phyloP scores from a whole-genome alignment of 1,140 invertebrate species.

The Pachyrhynchus sulphureomaculatus region DNA sequence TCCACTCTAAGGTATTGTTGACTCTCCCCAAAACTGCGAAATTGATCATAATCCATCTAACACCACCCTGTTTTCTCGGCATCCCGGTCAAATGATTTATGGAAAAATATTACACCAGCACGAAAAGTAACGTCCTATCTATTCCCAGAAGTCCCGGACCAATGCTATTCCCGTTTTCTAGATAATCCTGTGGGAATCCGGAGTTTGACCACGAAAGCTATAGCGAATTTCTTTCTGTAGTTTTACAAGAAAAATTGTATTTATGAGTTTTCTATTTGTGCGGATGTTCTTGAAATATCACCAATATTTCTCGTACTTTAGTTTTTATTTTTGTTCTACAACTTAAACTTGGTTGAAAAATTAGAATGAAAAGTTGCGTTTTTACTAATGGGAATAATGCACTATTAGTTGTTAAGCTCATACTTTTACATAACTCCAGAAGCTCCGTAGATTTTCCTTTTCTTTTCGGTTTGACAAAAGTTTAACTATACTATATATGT shows the following conservation, averaged over 20 bases:
- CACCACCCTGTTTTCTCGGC: neutral
- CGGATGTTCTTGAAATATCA: neutral
- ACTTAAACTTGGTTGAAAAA: too few species aligned
- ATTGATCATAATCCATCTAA: constrained; percentile 29
- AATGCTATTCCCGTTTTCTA: constrained; percentile 28
- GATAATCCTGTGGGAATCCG: constrained; percentile 15
- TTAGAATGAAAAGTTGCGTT: too few species aligned
- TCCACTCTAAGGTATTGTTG: too few species aligned
- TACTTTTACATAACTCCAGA: too few species aligned
- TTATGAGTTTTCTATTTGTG: constrained; percentile 30
- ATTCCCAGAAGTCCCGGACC: constrained; percentile 16
- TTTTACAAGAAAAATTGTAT: constrained; percentile 32
- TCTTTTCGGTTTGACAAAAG: too few species aligned
- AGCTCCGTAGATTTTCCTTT: too few species aligned
- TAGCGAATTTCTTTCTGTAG: constrained; percentile 26
- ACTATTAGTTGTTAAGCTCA: too few species aligned
- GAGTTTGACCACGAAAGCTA: constrained; percentile 31
- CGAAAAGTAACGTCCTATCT: constrained; percentile 24
- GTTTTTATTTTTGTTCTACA: too few species aligned
- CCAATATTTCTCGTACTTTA: too few species aligned
- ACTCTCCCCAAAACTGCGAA: neutral
- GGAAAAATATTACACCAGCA: constrained; percentile 30
- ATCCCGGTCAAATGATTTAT: constrained; percentile 31
- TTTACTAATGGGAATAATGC: too few species aligned
- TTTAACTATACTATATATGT: too few species aligned